phyloP scores from a whole-genome alignment of 53 echinoderm and acorn worm genomes.

The Paelopatides confundens region DNA sequence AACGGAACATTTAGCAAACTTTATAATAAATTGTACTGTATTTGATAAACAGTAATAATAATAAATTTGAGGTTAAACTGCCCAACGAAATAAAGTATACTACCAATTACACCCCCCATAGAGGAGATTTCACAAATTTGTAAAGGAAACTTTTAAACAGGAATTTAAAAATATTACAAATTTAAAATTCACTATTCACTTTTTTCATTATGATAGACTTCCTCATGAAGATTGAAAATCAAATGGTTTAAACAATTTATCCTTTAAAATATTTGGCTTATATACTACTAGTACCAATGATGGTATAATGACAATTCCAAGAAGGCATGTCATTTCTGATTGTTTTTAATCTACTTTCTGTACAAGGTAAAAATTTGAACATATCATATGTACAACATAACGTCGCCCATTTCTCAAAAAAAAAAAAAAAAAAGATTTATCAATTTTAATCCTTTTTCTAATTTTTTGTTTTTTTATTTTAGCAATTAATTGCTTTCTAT shows the following conservation, averaged over 20 bases:
- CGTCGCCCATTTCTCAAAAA: too few relatives aligned
- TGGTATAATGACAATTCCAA: neutral
- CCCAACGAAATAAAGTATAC: too few relatives aligned
- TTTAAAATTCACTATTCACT: neutral
- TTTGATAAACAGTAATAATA: too few relatives aligned
- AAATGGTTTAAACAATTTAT: neutral
- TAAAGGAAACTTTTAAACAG: neutral
- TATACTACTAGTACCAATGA: too few relatives aligned
- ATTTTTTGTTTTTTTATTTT: conserved; percentile 2
- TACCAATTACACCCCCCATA: too few relatives aligned
- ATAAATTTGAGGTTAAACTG: too few relatives aligned
- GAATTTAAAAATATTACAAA: neutral
- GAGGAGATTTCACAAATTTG: too few relatives aligned
- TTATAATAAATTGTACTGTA: too few relatives aligned
- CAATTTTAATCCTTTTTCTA: neutral
- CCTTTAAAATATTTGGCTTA: neutral
- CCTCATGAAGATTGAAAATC: neutral
- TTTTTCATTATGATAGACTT: neutral
- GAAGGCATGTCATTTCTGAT: neutral
- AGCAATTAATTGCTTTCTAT: too few relatives aligned
- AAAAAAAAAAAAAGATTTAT: too few relatives aligned
- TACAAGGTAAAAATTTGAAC: conserved; percentile 41
- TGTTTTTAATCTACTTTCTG: neutral
- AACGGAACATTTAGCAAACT: too few relatives aligned
- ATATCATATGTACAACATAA: conserved; percentile 26